Conservation (phyloP, 1,140 invertebrate genomes). For the Laupala kohalensis region DNA sequence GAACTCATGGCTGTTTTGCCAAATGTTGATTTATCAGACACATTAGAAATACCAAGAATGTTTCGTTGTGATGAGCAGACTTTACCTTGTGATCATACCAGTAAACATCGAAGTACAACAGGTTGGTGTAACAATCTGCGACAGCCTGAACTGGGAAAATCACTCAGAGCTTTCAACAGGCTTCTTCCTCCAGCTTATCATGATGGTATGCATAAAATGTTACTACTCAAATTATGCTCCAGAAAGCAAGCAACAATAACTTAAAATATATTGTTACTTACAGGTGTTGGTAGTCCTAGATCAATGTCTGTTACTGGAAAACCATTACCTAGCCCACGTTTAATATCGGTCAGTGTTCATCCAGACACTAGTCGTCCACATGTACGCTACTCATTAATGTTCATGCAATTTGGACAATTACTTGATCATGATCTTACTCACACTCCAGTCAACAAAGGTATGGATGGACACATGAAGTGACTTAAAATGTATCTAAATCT, state of each 20-base stretch:
- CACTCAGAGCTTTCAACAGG: conserved; percentile 32
- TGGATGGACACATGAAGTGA: no score
- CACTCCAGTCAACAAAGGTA: conserved; percentile 38
- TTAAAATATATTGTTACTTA: no score
- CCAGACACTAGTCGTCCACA: conserved; percentile 30
- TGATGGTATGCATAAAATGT: conserved; percentile 28
- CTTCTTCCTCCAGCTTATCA: conserved; percentile 37
- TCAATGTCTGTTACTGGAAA: conserved; percentile 22
- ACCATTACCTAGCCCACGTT: conserved; percentile 29
- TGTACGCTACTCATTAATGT: conserved; percentile 31
- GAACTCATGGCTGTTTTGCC: conserved; percentile 32
- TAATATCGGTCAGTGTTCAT: conserved; percentile 33
- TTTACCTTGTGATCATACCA: conserved; percentile 43
- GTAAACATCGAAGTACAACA: conserved; percentile 35
- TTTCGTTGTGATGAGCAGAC: conserved; percentile 35
- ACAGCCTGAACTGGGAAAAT: conserved; percentile 36
- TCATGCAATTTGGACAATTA: conserved; percentile 40
- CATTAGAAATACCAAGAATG: conserved; percentile 31
- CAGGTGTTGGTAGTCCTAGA: conserved; percentile 27
- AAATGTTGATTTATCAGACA: conserved; percentile 31
- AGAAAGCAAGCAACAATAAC: no score
- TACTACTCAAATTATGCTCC: no score
- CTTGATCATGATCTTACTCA: conserved; percentile 45
- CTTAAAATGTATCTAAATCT: no score
- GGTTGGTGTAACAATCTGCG: conserved; percentile 49